These are phyloP conservation scores for Stenchaetothrips biformis DNA, from an alignment of 2,888 invertebrate genomes.

Conservation along the genomic window DNA sequence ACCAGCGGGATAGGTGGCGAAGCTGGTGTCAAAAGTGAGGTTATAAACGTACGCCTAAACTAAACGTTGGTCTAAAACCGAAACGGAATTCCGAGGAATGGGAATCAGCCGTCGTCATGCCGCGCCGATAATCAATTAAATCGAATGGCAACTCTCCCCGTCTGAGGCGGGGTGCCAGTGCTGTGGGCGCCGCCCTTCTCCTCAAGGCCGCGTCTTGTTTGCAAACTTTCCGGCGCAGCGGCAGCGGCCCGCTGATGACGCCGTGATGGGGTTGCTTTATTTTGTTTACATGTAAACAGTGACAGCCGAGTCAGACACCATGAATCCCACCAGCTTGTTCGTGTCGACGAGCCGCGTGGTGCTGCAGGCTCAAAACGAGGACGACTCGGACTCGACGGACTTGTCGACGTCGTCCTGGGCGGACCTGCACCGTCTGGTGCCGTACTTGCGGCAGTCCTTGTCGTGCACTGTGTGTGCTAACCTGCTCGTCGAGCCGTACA, in stretches of 20 bases:
- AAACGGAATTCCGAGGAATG: background rate
- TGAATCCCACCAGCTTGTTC: constrained; percentile 79
- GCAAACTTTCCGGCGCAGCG: background rate
- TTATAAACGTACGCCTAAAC: background rate
- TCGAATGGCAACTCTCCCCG: background rate
- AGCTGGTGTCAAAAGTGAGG: background rate
- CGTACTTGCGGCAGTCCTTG: constrained; percentile 78
- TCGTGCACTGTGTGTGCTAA: constrained; percentile 87
- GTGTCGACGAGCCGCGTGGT: constrained; percentile 76
- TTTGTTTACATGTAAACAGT: background rate
- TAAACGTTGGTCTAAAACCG: background rate
- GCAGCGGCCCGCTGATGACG: background rate
- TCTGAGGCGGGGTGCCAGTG: background rate
- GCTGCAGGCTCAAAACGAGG: constrained; percentile 63
- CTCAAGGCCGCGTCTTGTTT: background rate
- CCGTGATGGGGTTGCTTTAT: background rate
- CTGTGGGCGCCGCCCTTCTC: background rate
- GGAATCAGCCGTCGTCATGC: background rate
- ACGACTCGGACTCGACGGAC: constrained; percentile 45
- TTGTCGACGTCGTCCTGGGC: constrained; percentile 59
- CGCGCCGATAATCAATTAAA: background rate
- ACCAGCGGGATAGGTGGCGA: too few species aligned
- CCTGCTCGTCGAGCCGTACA: constrained; percentile 73
- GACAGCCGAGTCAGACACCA: constrained; percentile 41
- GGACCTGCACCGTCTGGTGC: constrained; percentile 76